phyloP scores from a whole-genome alignment of 2,888 invertebrate genomes.

The Entomobrya proxima region DNA sequence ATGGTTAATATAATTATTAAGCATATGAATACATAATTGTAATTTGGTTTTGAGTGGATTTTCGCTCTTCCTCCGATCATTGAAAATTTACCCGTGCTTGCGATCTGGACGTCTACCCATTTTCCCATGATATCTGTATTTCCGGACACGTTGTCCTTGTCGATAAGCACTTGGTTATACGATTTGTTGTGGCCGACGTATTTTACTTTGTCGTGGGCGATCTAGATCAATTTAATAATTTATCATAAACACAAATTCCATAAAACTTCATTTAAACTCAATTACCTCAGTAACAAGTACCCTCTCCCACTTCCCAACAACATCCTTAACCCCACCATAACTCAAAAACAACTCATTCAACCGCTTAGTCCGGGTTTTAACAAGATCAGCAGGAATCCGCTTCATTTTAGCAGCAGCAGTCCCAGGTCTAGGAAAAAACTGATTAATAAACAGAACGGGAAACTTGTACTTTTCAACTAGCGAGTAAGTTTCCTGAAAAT shows the following conservation, averaged over 20 bases:
- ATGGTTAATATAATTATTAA: too few relatives aligned
- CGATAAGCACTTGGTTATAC: slow-evolving; percentile 44
- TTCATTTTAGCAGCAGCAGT: slow-evolving; percentile 95
- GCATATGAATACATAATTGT: too few relatives aligned
- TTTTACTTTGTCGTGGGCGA: slow-evolving; percentile 92
- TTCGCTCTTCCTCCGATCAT: slow-evolving; percentile 16
- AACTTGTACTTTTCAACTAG: slow-evolving; percentile 92
- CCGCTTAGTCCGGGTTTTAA: slow-evolving; percentile 91
- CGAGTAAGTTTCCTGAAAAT: slow-evolving; percentile 91
- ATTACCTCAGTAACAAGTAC: slow-evolving; percentile 90
- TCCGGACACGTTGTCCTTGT: background rate
- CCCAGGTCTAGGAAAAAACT: slow-evolving; percentile 96
- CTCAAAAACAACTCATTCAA: slow-evolving; percentile 91
- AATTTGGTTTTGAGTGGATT: background rate
- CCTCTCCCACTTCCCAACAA: slow-evolving; percentile 83
- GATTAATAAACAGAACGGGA: slow-evolving; percentile 97
- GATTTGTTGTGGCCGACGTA: slow-evolving; percentile 95
- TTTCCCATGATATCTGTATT: slow-evolving; percentile 24
- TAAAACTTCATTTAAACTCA: background rate
- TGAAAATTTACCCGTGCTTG: background rate
- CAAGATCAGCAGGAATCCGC: slow-evolving; percentile 87
- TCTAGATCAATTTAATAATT: slow-evolving; percentile 70
- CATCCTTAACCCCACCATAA: slow-evolving; percentile 88
- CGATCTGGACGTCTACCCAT: slow-evolving; percentile 33
- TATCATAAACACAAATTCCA: background rate